These are phyloP conservation scores for Pantala flavescens DNA, from an alignment of 1,140 invertebrate genomes.

Conservation along the genomic window DNA sequence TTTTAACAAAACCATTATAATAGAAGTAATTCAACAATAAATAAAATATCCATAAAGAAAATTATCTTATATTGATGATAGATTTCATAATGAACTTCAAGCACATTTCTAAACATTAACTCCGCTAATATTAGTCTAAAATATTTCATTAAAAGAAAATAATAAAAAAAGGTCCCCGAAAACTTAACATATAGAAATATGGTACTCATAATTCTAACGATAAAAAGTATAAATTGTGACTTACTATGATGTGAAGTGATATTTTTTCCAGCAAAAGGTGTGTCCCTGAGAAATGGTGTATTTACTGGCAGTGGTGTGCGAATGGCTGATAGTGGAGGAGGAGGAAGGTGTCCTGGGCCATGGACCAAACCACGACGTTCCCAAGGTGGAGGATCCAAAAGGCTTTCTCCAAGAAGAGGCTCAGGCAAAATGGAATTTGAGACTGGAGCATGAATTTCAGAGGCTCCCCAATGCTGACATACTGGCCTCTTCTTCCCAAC, in stretches of 20 bases:
- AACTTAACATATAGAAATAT: too few relatives aligned
- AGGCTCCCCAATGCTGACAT: slow-evolving; percentile 7
- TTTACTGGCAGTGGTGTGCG: slow-evolving; percentile 32
- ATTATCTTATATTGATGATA: too few relatives aligned
- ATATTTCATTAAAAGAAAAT: too few relatives aligned
- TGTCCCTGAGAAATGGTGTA: slow-evolving; percentile 22
- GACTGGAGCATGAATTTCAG: background rate
- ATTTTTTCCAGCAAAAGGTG: background rate
- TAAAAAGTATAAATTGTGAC: too few relatives aligned
- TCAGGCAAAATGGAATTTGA: slow-evolving; percentile 20
- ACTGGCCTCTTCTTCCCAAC: slow-evolving; percentile 17
- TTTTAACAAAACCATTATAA: too few relatives aligned
- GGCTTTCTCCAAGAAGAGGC: slow-evolving; percentile 33
- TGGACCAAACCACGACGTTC: slow-evolving; percentile 21
- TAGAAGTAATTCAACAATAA: too few relatives aligned
- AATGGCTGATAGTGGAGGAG: slow-evolving; percentile 25
- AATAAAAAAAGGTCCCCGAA: too few relatives aligned
- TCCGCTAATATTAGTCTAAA: too few relatives aligned
- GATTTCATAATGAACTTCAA: too few relatives aligned
- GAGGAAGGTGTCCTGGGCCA: slow-evolving; percentile 21
- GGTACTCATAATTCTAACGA: too few relatives aligned
- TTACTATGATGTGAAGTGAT: background rate
- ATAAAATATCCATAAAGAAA: too few relatives aligned
- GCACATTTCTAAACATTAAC: too few relatives aligned
- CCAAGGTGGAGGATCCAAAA: slow-evolving; percentile 34